Percentiles rank a stretch among this genome's conserved stretches.
Conservation (phyloP, 2,797 vertebrate genomes). For the Pangasius djambal region DNA sequence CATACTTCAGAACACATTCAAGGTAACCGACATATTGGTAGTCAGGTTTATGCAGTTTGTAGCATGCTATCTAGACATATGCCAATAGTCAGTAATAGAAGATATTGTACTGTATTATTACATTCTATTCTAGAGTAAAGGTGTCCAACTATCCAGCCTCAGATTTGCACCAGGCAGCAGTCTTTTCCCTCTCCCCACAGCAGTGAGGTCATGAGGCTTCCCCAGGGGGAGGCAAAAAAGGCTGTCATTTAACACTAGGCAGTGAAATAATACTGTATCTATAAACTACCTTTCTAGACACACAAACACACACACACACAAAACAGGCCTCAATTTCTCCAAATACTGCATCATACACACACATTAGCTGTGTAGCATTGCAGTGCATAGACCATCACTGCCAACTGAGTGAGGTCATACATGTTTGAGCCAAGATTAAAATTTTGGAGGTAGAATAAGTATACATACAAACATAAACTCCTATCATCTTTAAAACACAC, state of each 20-base stretch:
- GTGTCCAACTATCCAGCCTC: not conserved
- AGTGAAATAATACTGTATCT: not conserved
- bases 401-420: not conserved
- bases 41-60: not conserved
- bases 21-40: slow-evolving; percentile 76
- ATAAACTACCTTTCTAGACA: not conserved
- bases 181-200: not conserved
- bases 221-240: not conserved
- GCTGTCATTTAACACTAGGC: not conserved
- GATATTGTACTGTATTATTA: not conserved
- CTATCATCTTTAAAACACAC: not conserved
- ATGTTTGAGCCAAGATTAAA: not conserved
- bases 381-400: not conserved
- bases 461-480: not conserved
- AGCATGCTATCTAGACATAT: not conserved
- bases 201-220: not conserved
- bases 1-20: slow-evolving; percentile 94
- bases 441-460: not conserved
- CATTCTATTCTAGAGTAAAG: not conserved
- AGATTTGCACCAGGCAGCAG: not conserved
- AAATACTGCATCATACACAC: not conserved
- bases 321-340: not conserved
- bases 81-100: not conserved
- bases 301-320: slow-evolving; percentile 1
- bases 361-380: not conserved